phyloP scores from a whole-genome alignment of 2,888 invertebrate species.

The Drosophila pegasa region DNA sequence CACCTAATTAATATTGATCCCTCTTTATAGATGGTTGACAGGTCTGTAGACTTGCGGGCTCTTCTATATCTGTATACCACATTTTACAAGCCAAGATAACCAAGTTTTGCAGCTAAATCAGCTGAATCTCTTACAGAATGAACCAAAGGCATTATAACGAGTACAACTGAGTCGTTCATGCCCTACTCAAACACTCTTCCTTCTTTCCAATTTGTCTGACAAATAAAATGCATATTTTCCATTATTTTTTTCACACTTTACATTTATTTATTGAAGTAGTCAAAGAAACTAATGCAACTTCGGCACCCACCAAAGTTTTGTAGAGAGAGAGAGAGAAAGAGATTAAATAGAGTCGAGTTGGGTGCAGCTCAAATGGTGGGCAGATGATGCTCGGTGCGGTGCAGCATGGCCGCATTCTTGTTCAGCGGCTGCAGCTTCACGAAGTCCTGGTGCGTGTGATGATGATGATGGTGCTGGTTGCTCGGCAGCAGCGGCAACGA shows the following conservation, averaged over 20 bases:
- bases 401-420: constrained; percentile 77
- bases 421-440: constrained; percentile 83
- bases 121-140: too few relatives aligned
- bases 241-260: constrained; percentile 52
- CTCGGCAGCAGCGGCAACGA: constrained; percentile 84
- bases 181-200: too few relatives aligned
- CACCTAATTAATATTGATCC: too few relatives aligned
- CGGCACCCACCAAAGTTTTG: constrained; percentile 21
- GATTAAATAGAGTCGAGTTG: constrained; percentile 25
- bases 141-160: too few relatives aligned
- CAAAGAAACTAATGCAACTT: constrained; percentile 30
- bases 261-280: constrained; percentile 49
- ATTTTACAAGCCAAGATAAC: too few relatives aligned
- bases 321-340: constrained; percentile 5
- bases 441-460: constrained; percentile 77
- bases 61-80: too few relatives aligned
- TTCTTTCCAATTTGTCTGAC: too few relatives aligned
- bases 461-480: constrained; percentile 78
- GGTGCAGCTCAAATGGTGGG: constrained; percentile 82
- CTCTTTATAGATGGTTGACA: too few relatives aligned
- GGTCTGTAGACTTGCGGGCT: too few relatives aligned
- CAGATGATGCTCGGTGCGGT: constrained; percentile 84
- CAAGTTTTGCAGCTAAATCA: too few relatives aligned
- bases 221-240: neutral
- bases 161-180: too few relatives aligned